Percentiles rank a stretch among this genome's conserved stretches.
Conservation (phyloP, 2,888 invertebrate species). For the Cerceris rybyensis region DNA sequence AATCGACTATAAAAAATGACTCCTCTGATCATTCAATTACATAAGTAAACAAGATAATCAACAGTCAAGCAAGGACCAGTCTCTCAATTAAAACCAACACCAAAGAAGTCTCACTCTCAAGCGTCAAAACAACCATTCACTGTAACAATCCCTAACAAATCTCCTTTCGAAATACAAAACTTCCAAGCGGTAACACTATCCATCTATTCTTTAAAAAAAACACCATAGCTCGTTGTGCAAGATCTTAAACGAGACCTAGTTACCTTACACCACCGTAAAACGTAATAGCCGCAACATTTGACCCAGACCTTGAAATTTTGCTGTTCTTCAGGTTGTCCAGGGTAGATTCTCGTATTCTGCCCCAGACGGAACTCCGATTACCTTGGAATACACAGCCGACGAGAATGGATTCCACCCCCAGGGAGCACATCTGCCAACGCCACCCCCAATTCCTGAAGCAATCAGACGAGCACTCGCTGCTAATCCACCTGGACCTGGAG, state of each 20-base stretch:
- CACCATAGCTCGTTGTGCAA: neutral
- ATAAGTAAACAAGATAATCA: neutral
- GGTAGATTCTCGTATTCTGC: conserved; percentile 90
- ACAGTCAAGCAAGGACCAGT: too few species aligned
- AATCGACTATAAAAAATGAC: neutral
- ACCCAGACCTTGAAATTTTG: conserved; percentile 9
- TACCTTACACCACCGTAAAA: neutral
- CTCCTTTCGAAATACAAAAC: too few species aligned
- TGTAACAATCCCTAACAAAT: too few species aligned
- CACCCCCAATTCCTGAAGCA: conserved; percentile 89
- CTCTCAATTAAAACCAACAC: too few species aligned
- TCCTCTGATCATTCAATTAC: neutral
- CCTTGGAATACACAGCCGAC: conserved; percentile 88
- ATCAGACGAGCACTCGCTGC: conserved; percentile 85
- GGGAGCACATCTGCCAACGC: conserved; percentile 90
- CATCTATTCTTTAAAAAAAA: neutral
- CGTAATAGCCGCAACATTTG: neutral
- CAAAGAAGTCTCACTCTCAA: too few species aligned
- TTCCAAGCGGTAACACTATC: too few species aligned
- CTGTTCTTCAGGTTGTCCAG: conserved; percentile 85
- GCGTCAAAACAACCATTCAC: too few species aligned
- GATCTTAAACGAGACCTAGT: neutral
- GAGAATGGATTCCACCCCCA: conserved; percentile 90
- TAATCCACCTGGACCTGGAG: conserved; percentile 62
- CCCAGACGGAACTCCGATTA: conserved; percentile 89